Evolutionary conservation across 2,888 invertebrate species (phyloP).

Genomic region (Coelopa pilipes): DNA sequence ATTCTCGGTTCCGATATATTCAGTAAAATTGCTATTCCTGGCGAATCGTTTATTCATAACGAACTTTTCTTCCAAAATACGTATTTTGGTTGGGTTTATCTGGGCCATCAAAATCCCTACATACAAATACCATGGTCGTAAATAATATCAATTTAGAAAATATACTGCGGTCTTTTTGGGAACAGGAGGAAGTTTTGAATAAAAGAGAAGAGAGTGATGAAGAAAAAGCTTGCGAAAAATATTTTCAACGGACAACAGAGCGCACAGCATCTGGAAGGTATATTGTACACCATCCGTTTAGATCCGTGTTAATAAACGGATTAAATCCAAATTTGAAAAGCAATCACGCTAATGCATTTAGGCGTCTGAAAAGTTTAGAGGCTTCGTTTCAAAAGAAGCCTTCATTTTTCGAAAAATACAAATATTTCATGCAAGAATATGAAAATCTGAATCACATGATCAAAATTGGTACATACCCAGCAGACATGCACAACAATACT

Average conservation of each 20-base stretch:
- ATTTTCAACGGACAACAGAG: slow-evolving; percentile 25
- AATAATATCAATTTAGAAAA: slow-evolving; percentile 33
- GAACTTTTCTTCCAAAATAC: slow-evolving; percentile 38
- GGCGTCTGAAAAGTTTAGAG: slow-evolving; percentile 27
- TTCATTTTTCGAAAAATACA: slow-evolving; percentile 22
- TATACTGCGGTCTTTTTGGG: slow-evolving; percentile 34
- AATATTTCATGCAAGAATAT: too few relatives aligned
- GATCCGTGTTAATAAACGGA: slow-evolving; percentile 2
- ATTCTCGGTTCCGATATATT: slow-evolving; percentile 34
- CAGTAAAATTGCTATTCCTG: slow-evolving; percentile 27
- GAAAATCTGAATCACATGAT: slow-evolving; percentile 35
- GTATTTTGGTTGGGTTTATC: slow-evolving; percentile 37
- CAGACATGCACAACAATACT: slow-evolving; percentile 13
- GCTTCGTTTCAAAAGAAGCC: slow-evolving; percentile 23
- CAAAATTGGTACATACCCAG: slow-evolving; percentile 27
- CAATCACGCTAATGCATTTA: slow-evolving; percentile 22
- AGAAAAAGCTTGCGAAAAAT: slow-evolving; percentile 29
- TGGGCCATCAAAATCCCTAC: slow-evolving; percentile 9
- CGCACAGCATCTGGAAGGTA: slow-evolving; percentile 27
- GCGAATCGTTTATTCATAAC: slow-evolving; percentile 30
- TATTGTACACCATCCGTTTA: slow-evolving; percentile 33
- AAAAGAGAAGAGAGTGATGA: slow-evolving; percentile 8
- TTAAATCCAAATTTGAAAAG: slow-evolving; percentile 1
- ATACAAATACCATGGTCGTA: slow-evolving; percentile 5
- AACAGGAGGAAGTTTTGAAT: slow-evolving; percentile 24